Evolutionary conservation across 2,797 vertebrate species (phyloP).

Genomic region (Notoglanidium macrostoma): DNA sequence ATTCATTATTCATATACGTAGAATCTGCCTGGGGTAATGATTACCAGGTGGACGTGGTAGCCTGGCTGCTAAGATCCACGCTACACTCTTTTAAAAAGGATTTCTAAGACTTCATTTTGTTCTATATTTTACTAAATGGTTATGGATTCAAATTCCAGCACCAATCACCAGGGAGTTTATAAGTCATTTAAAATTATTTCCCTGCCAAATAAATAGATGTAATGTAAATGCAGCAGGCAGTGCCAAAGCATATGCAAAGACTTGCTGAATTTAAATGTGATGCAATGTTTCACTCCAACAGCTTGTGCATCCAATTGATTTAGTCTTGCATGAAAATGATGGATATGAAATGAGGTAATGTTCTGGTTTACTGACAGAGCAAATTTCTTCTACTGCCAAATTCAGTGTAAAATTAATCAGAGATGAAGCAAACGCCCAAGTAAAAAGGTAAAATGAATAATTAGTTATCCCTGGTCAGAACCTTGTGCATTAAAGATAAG

Average conservation of each 20-base stretch:
- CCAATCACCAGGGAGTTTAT: neutral
- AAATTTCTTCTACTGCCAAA: neutral
- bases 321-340: neutral
- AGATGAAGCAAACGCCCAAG: neutral
- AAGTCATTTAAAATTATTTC: neutral
- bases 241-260: neutral
- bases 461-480: neutral
- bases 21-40: neutral
- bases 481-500: too few species aligned
- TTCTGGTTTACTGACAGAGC: neutral
- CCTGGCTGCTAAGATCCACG: neutral
- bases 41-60: neutral
- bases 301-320: neutral
- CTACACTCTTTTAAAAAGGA: neutral
- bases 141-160: neutral
- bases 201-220: neutral
- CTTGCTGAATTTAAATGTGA: neutral
- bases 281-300: neutral
- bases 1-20: neutral
- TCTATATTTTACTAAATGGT: neutral
- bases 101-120: neutral
- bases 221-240: neutral
- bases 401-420: constrained; percentile 36
- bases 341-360: neutral
- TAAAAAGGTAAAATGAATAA: constrained; percentile 15